phyloP scores from a whole-genome alignment of 2,113 vertebrate species.

The Hemiscyllium ocellatum region DNA sequence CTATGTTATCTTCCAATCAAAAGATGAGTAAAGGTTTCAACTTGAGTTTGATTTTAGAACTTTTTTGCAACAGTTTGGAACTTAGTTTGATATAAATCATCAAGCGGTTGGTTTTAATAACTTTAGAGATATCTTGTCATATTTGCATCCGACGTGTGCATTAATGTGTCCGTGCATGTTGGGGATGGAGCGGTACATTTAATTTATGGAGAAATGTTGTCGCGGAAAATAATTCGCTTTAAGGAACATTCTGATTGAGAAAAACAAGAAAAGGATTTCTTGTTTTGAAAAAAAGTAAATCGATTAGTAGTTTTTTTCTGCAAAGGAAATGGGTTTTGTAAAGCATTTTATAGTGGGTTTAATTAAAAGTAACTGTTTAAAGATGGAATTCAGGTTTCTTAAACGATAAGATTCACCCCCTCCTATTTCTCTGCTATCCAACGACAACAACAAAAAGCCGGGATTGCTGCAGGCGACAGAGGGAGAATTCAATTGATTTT shows the following conservation, averaged over 20 bases:
- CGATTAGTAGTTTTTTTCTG: not conserved
- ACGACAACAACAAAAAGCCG: not conserved
- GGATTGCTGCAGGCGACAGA: conserved; percentile 20
- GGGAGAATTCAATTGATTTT: conserved; percentile 36
- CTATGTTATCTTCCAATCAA: not conserved
- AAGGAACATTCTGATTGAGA: too few species aligned
- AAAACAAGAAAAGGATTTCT: too few species aligned
- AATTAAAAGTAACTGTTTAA: conserved; percentile 1
- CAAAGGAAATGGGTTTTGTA: not conserved
- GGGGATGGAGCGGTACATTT: not conserved
- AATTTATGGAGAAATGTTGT: too few species aligned
- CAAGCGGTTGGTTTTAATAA: not conserved
- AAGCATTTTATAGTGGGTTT: not conserved
- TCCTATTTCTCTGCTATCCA: not conserved
- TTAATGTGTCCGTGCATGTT: not conserved
- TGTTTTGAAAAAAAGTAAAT: not conserved
- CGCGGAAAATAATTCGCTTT: not conserved
- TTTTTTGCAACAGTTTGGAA: not conserved
- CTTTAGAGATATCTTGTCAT: not conserved
- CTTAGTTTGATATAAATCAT: not conserved
- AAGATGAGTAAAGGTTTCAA: not conserved
- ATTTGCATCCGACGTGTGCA: not conserved
- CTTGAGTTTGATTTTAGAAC: not conserved
- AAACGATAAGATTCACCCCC: not conserved
- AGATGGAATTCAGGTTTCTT: not conserved